A percentile compares a stretch with the other conserved stretches of the same genome.
phyloP scores from a whole-genome alignment of 2,113 vertebrate genomes.

The Rhegmatorhina hoffmannsi region DNA sequence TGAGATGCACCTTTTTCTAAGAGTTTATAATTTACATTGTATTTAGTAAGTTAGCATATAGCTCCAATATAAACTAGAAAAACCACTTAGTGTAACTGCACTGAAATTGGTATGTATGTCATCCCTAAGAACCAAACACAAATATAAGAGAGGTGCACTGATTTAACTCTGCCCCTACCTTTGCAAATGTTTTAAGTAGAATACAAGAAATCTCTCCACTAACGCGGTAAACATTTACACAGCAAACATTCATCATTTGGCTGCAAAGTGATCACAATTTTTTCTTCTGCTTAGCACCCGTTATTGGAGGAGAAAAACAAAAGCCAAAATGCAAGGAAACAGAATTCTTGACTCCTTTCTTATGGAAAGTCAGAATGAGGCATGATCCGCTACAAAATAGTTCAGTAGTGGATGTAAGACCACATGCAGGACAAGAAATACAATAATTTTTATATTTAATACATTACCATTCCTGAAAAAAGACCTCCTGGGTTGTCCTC shows the following conservation, averaged over 20 bases:
- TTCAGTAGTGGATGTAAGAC: neutral
- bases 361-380: neutral
- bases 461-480: conserved; percentile 94
- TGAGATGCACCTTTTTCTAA: neutral
- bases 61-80: neutral
- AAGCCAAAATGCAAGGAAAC: neutral
- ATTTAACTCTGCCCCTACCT: neutral
- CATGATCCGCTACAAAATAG: neutral
- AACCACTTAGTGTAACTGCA: neutral
- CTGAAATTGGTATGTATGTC: neutral
- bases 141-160: neutral
- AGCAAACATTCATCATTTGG: neutral
- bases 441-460: neutral
- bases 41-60: neutral
- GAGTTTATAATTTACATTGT: neutral
- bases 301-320: neutral
- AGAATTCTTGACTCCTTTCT: neutral
- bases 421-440: neutral
- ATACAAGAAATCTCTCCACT: neutral
- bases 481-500: conserved; percentile 89
- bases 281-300: neutral
- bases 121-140: neutral
- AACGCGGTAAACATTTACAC: neutral
- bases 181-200: neutral
- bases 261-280: conserved; percentile 7